Base-by-base conservation (phyloP, 2,797 vertebrate genomes). In the Anguilla anguilla region DNA sequence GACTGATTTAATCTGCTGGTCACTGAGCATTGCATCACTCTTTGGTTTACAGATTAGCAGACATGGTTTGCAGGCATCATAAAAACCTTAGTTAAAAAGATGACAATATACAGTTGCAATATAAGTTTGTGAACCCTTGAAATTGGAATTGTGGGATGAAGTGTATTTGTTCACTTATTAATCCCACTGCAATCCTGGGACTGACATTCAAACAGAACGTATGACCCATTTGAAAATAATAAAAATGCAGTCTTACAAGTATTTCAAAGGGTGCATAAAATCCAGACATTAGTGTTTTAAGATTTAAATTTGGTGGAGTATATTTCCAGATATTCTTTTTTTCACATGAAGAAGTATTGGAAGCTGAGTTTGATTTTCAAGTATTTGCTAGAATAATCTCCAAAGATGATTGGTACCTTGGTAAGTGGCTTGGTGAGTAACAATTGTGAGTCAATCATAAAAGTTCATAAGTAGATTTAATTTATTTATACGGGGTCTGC, bases 141-240 rank as follows among this genome's bases (percentile, higher is more conserved):
- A 46, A 46, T 6, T 46, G 5, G 43, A 46, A 46, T 46, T 46
- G 43, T 46, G 43, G 43, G 43, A 46, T 46, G 43, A 46, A 46
- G 43, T 46, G 87, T 89, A 90, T 92, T 90, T 91, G 89, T 93
- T 92, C 91, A 91, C 83, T 89, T 46, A 46, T 46, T 92, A 86
- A 91, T 35, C 91, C 90, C 88, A 91, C 87, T 49, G 87, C 89
- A 88, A 89, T 88, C 90, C 89, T 91, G 89, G 92, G 90, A 93
- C 93, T 94, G 92, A 91, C 90, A 92, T 88, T 85, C 83, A 89
- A 91, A 90, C 79, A 67, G 84, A 93, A 90, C 90, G 89, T 92
- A 93, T 91, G 88, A 92, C 86, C 83, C 83, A 51, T 88, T 93
- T 85, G 89, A 89, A 86, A 90, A 89, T 87, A 77, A 46, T 46